A percentile compares a stretch with the other conserved stretches of the same genome.
phyloP scores from a whole-genome alignment of 2,888 invertebrate species.

The Temnothorax rugatulus region DNA sequence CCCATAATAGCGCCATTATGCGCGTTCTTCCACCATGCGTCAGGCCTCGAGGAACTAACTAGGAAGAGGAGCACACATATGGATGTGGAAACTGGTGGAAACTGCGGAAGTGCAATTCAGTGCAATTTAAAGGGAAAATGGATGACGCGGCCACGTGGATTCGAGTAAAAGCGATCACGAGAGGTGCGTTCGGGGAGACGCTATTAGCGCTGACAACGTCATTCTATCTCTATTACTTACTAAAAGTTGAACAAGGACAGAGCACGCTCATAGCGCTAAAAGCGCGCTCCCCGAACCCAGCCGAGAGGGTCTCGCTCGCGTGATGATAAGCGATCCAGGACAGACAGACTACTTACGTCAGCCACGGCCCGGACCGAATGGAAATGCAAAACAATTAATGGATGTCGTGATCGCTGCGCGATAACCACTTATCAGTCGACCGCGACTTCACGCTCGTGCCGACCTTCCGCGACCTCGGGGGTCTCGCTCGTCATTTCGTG shows the following conservation, averaged over 20 bases:
- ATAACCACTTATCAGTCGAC: slow-evolving; percentile 4
- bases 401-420: neutral
- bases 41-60: too few relatives aligned
- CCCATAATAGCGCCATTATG: too few relatives aligned
- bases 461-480: neutral
- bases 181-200: too few relatives aligned
- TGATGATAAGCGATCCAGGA: neutral
- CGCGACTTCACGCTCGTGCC: neutral
- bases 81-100: too few relatives aligned
- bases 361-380: neutral
- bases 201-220: too few relatives aligned
- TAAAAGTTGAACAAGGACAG: too few relatives aligned
- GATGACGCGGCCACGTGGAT: neutral
- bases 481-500: neutral
- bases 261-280: too few relatives aligned
- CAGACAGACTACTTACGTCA: slow-evolving; percentile 2
- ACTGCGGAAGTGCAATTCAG: too few relatives aligned
- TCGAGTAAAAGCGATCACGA: neutral
- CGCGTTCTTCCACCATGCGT: too few relatives aligned
- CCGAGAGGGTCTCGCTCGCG: neutral
- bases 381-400: neutral
- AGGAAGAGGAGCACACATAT: too few relatives aligned
- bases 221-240: too few relatives aligned
- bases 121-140: neutral
- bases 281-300: too few relatives aligned